These are phyloP conservation scores for Archocentrus centrarchus DNA, from an alignment of 2,113 vertebrate species.

Conservation along the genomic window DNA sequence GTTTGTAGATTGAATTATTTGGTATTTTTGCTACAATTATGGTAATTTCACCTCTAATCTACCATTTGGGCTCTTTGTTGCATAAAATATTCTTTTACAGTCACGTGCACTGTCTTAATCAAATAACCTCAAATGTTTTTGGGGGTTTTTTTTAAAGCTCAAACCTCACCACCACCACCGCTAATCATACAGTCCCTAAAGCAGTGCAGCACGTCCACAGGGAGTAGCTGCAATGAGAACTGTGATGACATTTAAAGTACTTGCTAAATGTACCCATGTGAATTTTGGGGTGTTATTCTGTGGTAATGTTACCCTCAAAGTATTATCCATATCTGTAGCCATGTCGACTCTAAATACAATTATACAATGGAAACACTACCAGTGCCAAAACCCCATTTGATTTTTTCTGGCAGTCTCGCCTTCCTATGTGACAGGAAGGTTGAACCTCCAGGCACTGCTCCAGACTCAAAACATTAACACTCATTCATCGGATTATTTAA, in stretches of 20 bases:
- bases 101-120: not conserved
- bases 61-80: not conserved
- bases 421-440: slow-evolving; percentile 9
- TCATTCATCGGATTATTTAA: slow-evolving; percentile 54
- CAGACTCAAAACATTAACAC: slow-evolving; percentile 55
- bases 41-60: not conserved
- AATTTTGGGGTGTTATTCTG: slow-evolving; percentile 65
- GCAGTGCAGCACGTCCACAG: slow-evolving; percentile 20
- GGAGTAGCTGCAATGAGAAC: slow-evolving; percentile 55
- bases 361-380: slow-evolving; percentile 48
- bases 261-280: slow-evolving; percentile 64
- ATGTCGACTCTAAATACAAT: slow-evolving; percentile 52
- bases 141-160: not conserved
- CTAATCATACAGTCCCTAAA: slow-evolving; percentile 12
- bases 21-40: not conserved
- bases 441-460: slow-evolving; percentile 25
- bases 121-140: not conserved
- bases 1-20: not conserved
- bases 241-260: slow-evolving; percentile 64
- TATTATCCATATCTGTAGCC: slow-evolving; percentile 48
- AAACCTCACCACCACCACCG: not conserved
- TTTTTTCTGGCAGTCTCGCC: slow-evolving; percentile 19
- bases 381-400: slow-evolving; percentile 60
- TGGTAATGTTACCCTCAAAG: slow-evolving; percentile 57
- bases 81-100: not conserved